phyloP scores from a whole-genome alignment of 2,888 invertebrate species.

The Acrobasis consociella region DNA sequence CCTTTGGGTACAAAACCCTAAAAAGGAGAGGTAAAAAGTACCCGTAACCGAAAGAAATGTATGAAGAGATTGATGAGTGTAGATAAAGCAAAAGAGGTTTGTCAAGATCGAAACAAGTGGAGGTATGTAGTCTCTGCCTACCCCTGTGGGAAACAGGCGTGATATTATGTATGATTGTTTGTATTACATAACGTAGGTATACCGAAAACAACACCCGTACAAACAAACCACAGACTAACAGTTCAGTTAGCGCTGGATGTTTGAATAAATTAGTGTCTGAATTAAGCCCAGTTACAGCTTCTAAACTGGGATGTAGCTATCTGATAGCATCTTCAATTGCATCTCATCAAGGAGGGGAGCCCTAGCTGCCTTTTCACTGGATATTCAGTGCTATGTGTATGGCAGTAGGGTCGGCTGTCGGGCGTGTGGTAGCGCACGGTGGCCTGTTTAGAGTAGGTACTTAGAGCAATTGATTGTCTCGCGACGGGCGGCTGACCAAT shows the following conservation, averaged over 20 bases:
- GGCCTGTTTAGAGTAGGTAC: constrained; percentile 30
- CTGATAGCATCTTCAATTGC: constrained; percentile 44
- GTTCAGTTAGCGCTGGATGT: constrained; percentile 1
- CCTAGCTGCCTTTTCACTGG: constrained; percentile 5
- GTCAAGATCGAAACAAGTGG: no score
- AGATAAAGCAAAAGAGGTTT: no score
- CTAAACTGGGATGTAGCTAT: constrained; percentile 28
- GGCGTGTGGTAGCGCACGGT: background rate
- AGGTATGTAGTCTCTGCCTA: no score
- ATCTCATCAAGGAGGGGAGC: constrained; percentile 42
- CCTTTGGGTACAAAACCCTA: no score
- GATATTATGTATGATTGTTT: no score
- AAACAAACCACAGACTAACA: background rate
- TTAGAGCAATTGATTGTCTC: constrained; percentile 30
- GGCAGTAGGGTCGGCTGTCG: background rate
- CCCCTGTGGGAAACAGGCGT: no score
- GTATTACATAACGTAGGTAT: no score
- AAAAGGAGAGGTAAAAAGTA: no score
- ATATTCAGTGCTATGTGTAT: background rate
- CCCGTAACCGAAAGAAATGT: no score
- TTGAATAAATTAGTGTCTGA: constrained; percentile 5
- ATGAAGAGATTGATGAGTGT: no score
- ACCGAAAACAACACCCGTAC: no score
- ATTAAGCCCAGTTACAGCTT: constrained; percentile 6
- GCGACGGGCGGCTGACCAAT: constrained; percentile 12